phyloP scores from a whole-genome alignment of 2,797 vertebrate species.

The Enoplosus armatus region DNA sequence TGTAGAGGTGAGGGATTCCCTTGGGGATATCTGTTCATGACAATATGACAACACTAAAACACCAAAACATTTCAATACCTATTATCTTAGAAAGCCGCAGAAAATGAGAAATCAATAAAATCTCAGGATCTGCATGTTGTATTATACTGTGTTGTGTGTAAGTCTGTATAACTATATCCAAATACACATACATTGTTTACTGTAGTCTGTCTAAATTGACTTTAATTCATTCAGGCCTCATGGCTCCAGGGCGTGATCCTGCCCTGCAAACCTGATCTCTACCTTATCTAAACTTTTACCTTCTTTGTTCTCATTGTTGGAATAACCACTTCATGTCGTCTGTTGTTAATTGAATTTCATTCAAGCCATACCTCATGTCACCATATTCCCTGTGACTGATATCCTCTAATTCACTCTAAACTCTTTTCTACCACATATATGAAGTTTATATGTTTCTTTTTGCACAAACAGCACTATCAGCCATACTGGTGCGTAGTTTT shows the following conservation, averaged over 20 bases:
- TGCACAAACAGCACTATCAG: conserved; percentile 14
- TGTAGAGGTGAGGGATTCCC: conserved; percentile 8
- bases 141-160: not conserved
- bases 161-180: not conserved
- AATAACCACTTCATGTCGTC: not conserved
- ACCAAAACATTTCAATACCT: conserved; percentile 13
- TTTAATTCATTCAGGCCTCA: not conserved
- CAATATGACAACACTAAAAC: conserved; percentile 8
- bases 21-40: conserved; percentile 21
- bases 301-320: not conserved
- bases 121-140: not conserved
- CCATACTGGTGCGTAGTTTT: not conserved
- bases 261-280: not conserved
- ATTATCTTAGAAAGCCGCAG: not conserved
- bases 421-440: not conserved
- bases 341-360: not conserved
- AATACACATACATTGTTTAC: not conserved
- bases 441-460: not conserved
- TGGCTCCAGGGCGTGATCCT: not conserved
- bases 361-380: not conserved
- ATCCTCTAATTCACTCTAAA: not conserved
- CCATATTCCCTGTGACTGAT: not conserved
- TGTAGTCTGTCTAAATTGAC: not conserved
- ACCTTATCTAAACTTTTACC: not conserved
- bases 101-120: not conserved